These are phyloP conservation scores for Emberiza fucata DNA, from an alignment of 2,113 vertebrate species.

Conservation along the genomic window DNA sequence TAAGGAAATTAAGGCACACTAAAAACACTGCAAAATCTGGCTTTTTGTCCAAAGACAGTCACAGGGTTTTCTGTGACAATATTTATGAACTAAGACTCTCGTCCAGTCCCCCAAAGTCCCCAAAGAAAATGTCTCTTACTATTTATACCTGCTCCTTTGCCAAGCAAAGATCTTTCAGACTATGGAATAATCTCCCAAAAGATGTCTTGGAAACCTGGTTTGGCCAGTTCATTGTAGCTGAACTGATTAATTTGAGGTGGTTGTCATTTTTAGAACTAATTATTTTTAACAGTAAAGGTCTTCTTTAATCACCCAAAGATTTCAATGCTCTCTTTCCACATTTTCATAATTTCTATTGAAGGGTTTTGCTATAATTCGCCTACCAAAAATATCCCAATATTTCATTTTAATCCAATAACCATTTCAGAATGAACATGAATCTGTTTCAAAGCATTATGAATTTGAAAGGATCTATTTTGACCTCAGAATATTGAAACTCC, in stretches of 20 bases:
- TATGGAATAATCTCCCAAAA: background rate
- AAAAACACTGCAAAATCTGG: background rate
- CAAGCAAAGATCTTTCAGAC: background rate
- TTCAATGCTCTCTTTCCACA: background rate
- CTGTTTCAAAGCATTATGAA: constrained; percentile 8
- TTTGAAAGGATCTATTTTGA: constrained; percentile 56
- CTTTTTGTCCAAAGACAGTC: background rate
- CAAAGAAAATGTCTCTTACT: background rate
- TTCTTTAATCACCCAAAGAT: background rate
- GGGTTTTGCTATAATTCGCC: background rate
- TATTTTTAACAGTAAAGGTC: background rate
- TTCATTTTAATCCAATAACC: constrained; percentile 44
- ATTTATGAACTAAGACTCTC: constrained; percentile 1
- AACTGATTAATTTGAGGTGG: background rate
- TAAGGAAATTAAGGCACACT: background rate
- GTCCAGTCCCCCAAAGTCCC: background rate
- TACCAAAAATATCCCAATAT: background rate
- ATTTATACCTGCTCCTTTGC: background rate
- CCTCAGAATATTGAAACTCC: constrained; percentile 51
- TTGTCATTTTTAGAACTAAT: constrained; percentile 5
- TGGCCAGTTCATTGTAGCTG: background rate
- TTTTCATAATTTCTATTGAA: background rate
- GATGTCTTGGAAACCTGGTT: background rate
- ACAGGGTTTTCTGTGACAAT: background rate
- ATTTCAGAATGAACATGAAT: background rate